Evolutionary conservation across 1,140 invertebrate genomes (phyloP), one percentile per base, ranked within the genome.

Genomic region (Gryllus bimaculatus): DNA sequence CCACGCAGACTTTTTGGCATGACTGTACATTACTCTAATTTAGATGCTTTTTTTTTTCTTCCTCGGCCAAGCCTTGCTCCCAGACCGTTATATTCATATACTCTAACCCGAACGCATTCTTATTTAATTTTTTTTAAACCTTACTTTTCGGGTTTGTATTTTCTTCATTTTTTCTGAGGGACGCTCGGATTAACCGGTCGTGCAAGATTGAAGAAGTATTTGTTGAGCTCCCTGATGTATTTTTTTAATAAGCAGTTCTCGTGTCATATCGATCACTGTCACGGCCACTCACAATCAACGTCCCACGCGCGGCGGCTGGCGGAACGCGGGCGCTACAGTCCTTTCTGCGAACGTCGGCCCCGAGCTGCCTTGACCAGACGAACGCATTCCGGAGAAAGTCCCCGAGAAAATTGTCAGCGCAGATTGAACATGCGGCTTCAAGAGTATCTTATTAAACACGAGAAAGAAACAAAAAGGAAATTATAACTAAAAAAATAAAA

Each of bases 1-100:
- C 54, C 54, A 66, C 26, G 54, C 54, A 66, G 18, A 66, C 54
- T 10, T 66, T 66, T 66, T 66, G 54, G 54, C 54, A 7, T 7
- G 54, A 66, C 54, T 66, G 54, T 66, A 66, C 54, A 66, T 66
- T 66, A 66, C 54, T 66, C 54, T 66, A 66, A 66, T 66, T 66
- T 66, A 13, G 18, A 66, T 66, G 10, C 7, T 66, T 54, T n/a
- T n/a, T n/a, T 66, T 66, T 66, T 66, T 66, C 2, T 66, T 66
- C 26, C 26, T 39, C 26, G 5, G 26, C 26, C 26, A 39, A 39
- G 26, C 26, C 26, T 39, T 5, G 26, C 26, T 5, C 26, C 26
- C 26, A 10, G 18, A 66, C 54, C 54, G 54, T 66, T 66, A 66
- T 66, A 18, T 13, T 66, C 54, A 10, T 66, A 66, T 66, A 66